Conservation (phyloP, 2,888 invertebrate species). For the Pachliopta kotzebuea region DNA sequence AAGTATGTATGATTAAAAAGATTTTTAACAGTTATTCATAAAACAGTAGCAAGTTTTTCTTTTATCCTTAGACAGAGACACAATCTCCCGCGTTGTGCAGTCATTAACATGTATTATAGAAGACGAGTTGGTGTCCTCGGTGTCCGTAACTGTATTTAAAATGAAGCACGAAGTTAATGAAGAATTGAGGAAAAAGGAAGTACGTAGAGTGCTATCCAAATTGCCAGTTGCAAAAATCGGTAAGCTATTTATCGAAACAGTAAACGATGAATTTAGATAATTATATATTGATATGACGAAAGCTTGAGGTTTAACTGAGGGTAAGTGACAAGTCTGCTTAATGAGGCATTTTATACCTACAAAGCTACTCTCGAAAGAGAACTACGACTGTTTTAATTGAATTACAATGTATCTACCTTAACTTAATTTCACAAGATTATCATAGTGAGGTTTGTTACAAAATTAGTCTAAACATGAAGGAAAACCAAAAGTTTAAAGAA, state of each 20-base stretch:
- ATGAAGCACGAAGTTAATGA: conserved; percentile 75
- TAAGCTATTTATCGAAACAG: conserved; percentile 36
- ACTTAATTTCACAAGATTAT: no score
- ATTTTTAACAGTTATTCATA: no score
- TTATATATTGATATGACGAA: no score
- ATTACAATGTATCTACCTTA: no score
- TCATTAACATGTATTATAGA: conserved; percentile 78
- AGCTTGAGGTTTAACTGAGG: no score
- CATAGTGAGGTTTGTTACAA: no score
- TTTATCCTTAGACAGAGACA: conserved; percentile 76
- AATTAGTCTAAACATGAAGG: no score
- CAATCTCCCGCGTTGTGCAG: conserved; percentile 83
- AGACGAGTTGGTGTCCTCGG: conserved; percentile 60
- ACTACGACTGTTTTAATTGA: no score
- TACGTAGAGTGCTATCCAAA: conserved; percentile 66
- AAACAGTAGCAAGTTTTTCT: not conserved
- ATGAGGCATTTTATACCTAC: no score
- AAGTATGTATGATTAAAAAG: conserved; percentile 68
- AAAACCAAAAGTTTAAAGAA: no score
- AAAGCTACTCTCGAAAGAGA: no score
- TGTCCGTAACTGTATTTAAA: conserved; percentile 76
- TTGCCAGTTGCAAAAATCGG: conserved; percentile 74
- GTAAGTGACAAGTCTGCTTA: no score
- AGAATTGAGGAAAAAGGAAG: conserved; percentile 64
- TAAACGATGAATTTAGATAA: not conserved